Percentiles rank a stretch among this genome's conserved stretches.
Evolutionary conservation across 2,797 vertebrate genomes (phyloP).

Genomic region (Darevskia nairensis): DNA sequence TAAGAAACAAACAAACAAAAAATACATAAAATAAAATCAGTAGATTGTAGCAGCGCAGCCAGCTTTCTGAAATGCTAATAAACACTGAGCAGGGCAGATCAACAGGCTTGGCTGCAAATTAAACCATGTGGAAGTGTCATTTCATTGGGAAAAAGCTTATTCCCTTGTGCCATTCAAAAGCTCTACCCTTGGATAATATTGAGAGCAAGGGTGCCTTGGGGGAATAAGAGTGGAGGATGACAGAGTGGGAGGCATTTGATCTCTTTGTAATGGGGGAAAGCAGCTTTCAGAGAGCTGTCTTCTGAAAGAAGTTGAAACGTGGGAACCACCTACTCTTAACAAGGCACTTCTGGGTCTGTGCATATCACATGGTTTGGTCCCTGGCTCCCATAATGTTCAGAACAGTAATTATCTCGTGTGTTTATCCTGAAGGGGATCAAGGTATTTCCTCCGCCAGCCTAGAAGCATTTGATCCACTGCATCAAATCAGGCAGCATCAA

Average conservation of each 20-base stretch:
- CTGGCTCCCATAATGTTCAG: background rate
- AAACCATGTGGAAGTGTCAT: background rate
- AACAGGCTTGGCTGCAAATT: background rate
- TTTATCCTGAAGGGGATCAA: conserved; percentile 11
- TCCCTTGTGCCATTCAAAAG: conserved; percentile 15
- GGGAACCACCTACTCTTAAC: conserved; percentile 9
- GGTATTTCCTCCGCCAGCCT: background rate
- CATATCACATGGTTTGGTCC: background rate
- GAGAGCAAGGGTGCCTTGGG: background rate
- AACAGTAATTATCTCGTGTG: background rate
- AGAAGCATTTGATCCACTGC: conserved; percentile 15
- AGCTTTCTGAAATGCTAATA: background rate
- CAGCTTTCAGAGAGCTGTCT: background rate
- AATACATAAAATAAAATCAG: background rate
- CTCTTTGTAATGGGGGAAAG: background rate
- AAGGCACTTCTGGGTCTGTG: background rate
- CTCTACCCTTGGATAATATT: background rate
- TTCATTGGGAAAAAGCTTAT: conserved; percentile 2
- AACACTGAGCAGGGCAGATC: background rate
- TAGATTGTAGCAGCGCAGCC: background rate
- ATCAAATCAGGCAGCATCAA: background rate
- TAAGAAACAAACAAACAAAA: background rate
- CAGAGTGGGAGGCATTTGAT: background rate
- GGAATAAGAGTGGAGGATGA: background rate
- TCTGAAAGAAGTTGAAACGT: background rate